Base-by-base conservation (phyloP, 92 coral and sea anemone genomes). In the Epizoanthus scotinus region DNA sequence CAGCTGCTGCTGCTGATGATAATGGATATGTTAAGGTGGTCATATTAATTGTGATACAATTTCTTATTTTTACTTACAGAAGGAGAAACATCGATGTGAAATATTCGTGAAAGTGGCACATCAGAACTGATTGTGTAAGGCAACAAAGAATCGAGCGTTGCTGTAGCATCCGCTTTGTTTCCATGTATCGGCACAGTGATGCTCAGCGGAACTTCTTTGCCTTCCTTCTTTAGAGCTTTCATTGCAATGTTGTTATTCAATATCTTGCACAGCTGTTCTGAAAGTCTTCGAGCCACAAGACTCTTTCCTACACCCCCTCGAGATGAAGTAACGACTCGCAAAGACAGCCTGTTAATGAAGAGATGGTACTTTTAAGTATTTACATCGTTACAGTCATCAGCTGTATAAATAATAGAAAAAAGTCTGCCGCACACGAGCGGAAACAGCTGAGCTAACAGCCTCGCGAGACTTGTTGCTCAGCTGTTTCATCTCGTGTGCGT, bases 271-370 rank as follows among this genome's bases (percentile, higher is more conserved):
- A 94, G 77, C 71, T 89, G 73, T 66, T 89, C 88, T 17, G 84
- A 71, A 40, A 94, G 75, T 27, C 93, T 87, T 56, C 85, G 72
- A n/a, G 87, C 90, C 60, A 84, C 82, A 17, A 94, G 84, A 7
- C 91, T 84, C 68, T 94, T 94, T 1, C 98, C 98, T 52, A 89
- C 81, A 31, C 98, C 98, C 17, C 93, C 93, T 66, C 98, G 89
- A 13, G 67, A 78, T 1, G 98, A 94, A 15, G 94, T 82, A 10
- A 94, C 87, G 4, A 94, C 95, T 50, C 95, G 90, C 17, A 92
- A 87, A n/a, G 87, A 78, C 24, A 92, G 87, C 67, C 97, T 92
- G 63, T 9, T 47, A 2, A 66, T 2, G 73, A 70, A 2, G 22
- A 79, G 19, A 52, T 59, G 19, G 38, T 78, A 59, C n/a, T n/a